Percentiles rank a stretch among this genome's conserved stretches.
These are phyloP conservation scores for Tinea pellionella DNA, from an alignment of 2,888 invertebrate species.

Conservation along the genomic window DNA sequence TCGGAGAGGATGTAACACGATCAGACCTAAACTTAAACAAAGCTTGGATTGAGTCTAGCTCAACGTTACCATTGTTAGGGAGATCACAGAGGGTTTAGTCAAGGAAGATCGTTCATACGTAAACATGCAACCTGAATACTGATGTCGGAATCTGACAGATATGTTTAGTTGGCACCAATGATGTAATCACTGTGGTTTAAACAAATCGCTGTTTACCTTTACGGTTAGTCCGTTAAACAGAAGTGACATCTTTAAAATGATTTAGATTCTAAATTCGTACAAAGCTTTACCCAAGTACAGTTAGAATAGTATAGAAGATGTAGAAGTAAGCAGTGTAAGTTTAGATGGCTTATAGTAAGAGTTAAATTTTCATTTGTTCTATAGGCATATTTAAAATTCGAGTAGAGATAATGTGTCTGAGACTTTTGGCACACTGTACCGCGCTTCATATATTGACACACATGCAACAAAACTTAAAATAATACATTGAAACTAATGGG, in stretches of 20 bases:
- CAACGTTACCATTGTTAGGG: not conserved
- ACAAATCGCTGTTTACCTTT: slow-evolving; percentile 10
- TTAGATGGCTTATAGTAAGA: no score
- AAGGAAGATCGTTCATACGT: slow-evolving; percentile 8
- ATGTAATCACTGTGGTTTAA: slow-evolving; percentile 22
- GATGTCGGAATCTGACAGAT: slow-evolving; percentile 8
- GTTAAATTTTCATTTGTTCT: not conserved
- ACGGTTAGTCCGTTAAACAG: not conserved
- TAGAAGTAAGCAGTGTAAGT: not conserved
- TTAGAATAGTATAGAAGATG: slow-evolving; percentile 13
- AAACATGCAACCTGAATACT: slow-evolving; percentile 9
- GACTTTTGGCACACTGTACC: slow-evolving; percentile 36
- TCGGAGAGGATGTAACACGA: not conserved
- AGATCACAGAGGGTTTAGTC: slow-evolving; percentile 7
- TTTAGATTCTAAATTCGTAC: not conserved
- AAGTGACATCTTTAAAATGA: not conserved
- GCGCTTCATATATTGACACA: slow-evolving; percentile 25
- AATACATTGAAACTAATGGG: slow-evolving; percentile 25
- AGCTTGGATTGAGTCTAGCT: not conserved
- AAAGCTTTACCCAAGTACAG: slow-evolving; percentile 15
- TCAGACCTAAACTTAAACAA: not conserved
- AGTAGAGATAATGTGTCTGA: slow-evolving; percentile 32
- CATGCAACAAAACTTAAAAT: slow-evolving; percentile 18
- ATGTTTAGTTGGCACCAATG: slow-evolving; percentile 23
- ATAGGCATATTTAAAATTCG: slow-evolving; percentile 21